Evolutionary conservation across 37 sponge, comb jelly and placozoan genomes (phyloP), one percentile per base, ranked within the genome.

Genomic region (Diacarnus erythraeanus): DNA sequence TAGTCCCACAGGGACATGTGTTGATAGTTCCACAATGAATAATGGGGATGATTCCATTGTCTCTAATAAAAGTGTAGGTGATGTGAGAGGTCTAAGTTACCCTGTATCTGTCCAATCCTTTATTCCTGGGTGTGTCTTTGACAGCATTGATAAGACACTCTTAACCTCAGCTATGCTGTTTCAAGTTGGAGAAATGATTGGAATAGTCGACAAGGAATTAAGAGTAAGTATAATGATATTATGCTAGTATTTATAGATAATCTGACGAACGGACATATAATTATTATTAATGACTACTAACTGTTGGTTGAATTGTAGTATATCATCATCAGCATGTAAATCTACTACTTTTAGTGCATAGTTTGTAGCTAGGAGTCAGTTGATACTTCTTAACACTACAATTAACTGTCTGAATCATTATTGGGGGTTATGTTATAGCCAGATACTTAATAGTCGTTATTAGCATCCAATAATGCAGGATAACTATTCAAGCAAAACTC

Each of bases 161-260:
- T 29, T 77, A 18, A 77, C 76, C 1, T 61, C 76, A 33, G 38
- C 34, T 27, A 36, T 76, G 9, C 17, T 58, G 61, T 38, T 25
- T 37, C 61, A 76, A 37, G 39, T 36, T 34, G 76, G 76, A 35
- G 37, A 22, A 5, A 31, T 42, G 23, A 15, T 63, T 9, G 77
- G 64, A 21, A 39, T n/a, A 61, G 42, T 77, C 29, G 43, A 66
- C 23, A 30, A 38, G 23, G 61, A 38, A 4, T 57, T 75, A 42
- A 37, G 25, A 42, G 77, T 59, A 76, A 39, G 66, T 65, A 60
- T 60, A n/a, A n/a, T n/a, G n/a, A n/a, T n/a, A n/a, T n/a, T n/a
- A n/a, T n/a, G n/a, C n/a, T n/a, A n/a, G n/a, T n/a, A n/a, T n/a
- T n/a, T n/a, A n/a, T n/a, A n/a, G n/a, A n/a, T n/a, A n/a, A n/a